These are phyloP conservation scores for Buceros bicornis DNA, from an alignment of 2,797 vertebrate genomes.

Conservation along the genomic window DNA sequence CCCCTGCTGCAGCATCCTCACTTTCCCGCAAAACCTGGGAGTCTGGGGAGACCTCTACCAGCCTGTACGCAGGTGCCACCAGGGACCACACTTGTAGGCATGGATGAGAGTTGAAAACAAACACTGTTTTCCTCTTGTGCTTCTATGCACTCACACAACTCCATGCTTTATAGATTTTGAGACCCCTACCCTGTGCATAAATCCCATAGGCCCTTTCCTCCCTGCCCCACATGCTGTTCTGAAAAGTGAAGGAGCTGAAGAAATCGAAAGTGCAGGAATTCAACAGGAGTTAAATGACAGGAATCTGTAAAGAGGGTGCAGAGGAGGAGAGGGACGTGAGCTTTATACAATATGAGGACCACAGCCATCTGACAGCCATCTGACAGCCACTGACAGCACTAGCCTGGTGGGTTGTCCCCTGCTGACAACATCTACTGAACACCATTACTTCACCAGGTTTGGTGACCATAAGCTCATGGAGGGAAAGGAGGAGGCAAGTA, in stretches of 20 bases:
- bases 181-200: neutral
- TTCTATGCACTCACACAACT: neutral
- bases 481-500: neutral
- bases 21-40: neutral
- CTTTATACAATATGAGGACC: neutral
- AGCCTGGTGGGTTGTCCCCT: neutral
- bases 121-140: neutral
- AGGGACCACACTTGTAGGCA: neutral
- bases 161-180: neutral
- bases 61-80: neutral
- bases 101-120: neutral
- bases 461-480: neutral
- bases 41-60: neutral
- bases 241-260: neutral
- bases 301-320: neutral
- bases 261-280: neutral
- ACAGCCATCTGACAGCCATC: too few relatives aligned
- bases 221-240: neutral
- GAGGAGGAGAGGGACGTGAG: neutral
- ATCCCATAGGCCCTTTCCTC: neutral
- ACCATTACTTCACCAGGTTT: neutral
- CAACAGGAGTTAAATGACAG: neutral
- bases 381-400: neutral
- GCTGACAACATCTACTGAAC: neutral
- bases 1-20: neutral